Evolutionary conservation across 2,888 invertebrate genomes (phyloP).

Genomic region (Charanyca ferruginea): DNA sequence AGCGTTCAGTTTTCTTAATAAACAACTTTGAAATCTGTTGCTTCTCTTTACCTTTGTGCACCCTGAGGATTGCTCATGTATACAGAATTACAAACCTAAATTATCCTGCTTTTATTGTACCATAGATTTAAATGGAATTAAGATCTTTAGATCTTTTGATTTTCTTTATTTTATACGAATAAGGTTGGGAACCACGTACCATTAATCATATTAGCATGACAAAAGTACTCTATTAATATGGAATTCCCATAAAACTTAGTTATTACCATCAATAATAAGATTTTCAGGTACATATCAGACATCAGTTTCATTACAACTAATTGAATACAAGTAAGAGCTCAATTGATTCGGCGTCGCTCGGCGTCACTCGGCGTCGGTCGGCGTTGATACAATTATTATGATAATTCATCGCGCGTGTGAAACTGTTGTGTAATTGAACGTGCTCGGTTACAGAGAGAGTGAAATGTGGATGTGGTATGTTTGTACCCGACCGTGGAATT

Average conservation of each 20-base stretch:
- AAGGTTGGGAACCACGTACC: no score
- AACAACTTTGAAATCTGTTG: no score
- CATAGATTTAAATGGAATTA: no score
- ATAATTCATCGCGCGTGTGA: constrained; percentile 72
- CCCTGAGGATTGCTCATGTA: no score
- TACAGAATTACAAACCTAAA: no score
- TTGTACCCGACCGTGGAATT: background rate
- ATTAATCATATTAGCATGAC: no score
- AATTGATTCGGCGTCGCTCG: constrained; percentile 61
- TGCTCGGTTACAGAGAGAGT: background rate
- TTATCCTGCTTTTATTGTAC: no score
- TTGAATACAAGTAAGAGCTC: constrained; percentile 58
- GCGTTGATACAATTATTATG: constrained; percentile 74
- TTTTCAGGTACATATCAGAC: constrained; percentile 27
- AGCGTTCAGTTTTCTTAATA: no score
- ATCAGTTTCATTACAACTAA: constrained; percentile 28
- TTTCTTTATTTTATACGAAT: no score
- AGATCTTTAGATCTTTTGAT: no score
- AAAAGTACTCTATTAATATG: no score
- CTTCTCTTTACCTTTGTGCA: no score
- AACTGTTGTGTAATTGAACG: constrained; percentile 63
- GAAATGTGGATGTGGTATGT: constrained; percentile 52
- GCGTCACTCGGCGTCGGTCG: constrained; percentile 52
- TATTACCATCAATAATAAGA: background rate
- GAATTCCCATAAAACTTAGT: background rate